Evolutionary conservation across 2,113 vertebrate species (phyloP), one percentile per base, ranked within the genome.

Genomic region (Manacus vitellinus): DNA sequence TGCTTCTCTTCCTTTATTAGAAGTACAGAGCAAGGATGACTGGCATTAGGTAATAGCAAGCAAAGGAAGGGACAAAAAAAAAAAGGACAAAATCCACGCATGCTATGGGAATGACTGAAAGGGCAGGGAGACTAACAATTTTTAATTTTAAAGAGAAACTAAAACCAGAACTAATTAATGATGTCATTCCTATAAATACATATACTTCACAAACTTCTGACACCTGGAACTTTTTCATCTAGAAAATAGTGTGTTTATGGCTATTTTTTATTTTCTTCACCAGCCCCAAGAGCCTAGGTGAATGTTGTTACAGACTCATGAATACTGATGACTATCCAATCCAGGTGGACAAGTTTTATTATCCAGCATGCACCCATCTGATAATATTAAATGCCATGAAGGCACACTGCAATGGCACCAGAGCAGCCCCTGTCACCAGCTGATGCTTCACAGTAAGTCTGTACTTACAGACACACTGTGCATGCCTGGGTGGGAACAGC

Each of bases 401-500:
- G 73, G 37, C 33, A 82, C 12, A 35, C 8, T 63, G 44, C 67
- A 85, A 56, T 0, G 1, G 67, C 59, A 81, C 39, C 81, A 44
- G 61, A 68, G 70, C 70, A 85, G 85, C 44, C 54, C 44, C 75
- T 92, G 56, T 43, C 73, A 89, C 88, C 83, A 95, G 79, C 33
- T 73, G 92, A 88, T 83, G 72, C 63, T 19, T 67, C 79, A 33
- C 55, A 63, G 83, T 11, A 30, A 30, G 39, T 43, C 39, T 43
- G 56, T 56, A 44, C 76, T 89, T 22, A 37, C 10, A 89, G 91
- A 81, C 62, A 72, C 67, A n/a, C 25, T 17, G 81, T 68, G 44
- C 56, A 88, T 24, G 74, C 24, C 89, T 95, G 96, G 86, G 70
- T 87, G 93, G 95, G 95, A 97, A 79, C 94, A 92, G 68, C 91